phyloP scores from a whole-genome alignment of 2,888 invertebrate genomes.

The Mythimna albipuncta region DNA sequence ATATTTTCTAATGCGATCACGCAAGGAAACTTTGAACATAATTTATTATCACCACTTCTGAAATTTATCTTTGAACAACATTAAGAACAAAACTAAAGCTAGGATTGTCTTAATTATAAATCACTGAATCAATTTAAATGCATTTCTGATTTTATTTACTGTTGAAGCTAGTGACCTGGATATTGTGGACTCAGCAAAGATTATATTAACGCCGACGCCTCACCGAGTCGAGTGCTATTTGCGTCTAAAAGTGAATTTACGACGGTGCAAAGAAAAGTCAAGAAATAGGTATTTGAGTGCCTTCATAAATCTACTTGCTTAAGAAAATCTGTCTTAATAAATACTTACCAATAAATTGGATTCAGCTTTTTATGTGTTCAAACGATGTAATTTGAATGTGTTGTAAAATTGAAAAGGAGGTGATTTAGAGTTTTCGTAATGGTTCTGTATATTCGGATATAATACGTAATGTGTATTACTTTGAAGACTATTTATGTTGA shows the following conservation, averaged over 20 bases:
- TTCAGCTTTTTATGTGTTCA: slow-evolving; percentile 20
- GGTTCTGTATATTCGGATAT: slow-evolving; percentile 2
- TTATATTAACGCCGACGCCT: slow-evolving; percentile 75
- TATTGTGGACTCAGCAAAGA: slow-evolving; percentile 70
- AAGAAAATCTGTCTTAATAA: slow-evolving; percentile 37
- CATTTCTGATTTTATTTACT: slow-evolving; percentile 73
- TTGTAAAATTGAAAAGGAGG: neutral
- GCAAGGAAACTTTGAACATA: neutral
- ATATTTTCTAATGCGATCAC: no score
- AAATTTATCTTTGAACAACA: slow-evolving; percentile 13
- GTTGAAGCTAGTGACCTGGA: slow-evolving; percentile 75
- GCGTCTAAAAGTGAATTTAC: slow-evolving; percentile 65
- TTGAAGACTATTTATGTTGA: neutral
- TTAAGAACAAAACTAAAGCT: slow-evolving; percentile 36
- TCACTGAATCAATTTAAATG: slow-evolving; percentile 58
- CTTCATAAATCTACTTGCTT: slow-evolving; percentile 46
- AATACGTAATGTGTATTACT: neutral
- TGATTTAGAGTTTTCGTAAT: neutral
- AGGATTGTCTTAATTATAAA: slow-evolving; percentile 54
- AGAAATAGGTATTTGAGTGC: slow-evolving; percentile 56
- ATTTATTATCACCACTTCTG: neutral
- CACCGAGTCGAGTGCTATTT: slow-evolving; percentile 70
- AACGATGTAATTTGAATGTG: slow-evolving; percentile 21
- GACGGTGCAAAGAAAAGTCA: slow-evolving; percentile 56
- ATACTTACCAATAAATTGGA: slow-evolving; percentile 38